Conservation (phyloP, 2,113 vertebrate genomes). For the Pseudopipra pipra region DNA sequence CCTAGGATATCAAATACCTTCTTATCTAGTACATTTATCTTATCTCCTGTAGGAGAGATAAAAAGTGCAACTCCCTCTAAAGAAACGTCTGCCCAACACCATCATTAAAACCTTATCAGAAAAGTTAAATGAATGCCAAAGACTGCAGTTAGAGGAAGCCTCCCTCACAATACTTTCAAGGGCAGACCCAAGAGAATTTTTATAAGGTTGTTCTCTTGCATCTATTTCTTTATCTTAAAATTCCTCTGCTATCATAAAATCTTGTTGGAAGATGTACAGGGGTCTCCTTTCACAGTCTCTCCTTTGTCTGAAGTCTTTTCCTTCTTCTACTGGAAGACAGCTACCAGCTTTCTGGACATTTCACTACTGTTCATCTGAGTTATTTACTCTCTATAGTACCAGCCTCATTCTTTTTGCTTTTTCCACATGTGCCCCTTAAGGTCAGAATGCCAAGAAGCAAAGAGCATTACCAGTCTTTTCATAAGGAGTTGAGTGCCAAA, state of each 20-base stretch:
- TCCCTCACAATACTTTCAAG: not conserved
- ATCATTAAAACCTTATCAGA: not conserved
- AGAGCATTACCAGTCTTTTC: not conserved
- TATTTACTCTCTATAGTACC: not conserved
- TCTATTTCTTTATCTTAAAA: not conserved
- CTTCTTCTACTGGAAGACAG: not conserved
- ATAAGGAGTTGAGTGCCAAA: not conserved
- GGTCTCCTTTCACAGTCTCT: not conserved
- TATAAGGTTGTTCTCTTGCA: not conserved
- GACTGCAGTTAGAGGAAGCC: not conserved
- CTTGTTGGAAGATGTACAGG: not conserved
- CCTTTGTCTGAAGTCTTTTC: not conserved
- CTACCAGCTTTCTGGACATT: not conserved
- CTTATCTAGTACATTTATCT: not conserved
- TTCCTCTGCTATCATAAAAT: not conserved
- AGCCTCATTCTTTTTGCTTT: not conserved
- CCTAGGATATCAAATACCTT: not conserved
- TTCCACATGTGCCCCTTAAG: not conserved
- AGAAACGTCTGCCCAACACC: not conserved
- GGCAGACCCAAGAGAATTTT: not conserved
- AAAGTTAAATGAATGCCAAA: not conserved
- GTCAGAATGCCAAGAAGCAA: not conserved
- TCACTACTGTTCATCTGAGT: not conserved
- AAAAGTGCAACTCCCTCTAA: not conserved
- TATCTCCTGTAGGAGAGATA: not conserved